Percentiles rank a stretch among this genome's conserved stretches.
phyloP scores from a whole-genome alignment of 2,888 invertebrate genomes.

The Dicyrtoma fusca region DNA sequence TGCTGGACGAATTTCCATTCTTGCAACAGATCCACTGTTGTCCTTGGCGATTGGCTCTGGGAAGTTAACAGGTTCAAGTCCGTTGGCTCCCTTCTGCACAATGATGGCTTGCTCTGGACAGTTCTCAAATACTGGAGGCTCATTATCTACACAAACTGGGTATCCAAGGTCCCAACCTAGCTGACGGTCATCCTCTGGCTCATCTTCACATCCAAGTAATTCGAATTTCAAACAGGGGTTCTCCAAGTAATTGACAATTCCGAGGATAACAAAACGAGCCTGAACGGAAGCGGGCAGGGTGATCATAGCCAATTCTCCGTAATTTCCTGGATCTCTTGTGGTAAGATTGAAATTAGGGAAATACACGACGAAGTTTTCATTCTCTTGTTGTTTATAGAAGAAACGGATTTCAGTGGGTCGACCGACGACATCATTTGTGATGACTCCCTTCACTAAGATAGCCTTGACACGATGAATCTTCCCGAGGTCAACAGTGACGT shows the following conservation, averaged over 20 bases:
- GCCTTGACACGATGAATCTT: slow-evolving; percentile 90
- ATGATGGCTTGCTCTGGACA: slow-evolving; percentile 91
- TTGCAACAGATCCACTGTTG: slow-evolving; percentile 91
- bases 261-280: slow-evolving; percentile 90
- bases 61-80: slow-evolving; percentile 87
- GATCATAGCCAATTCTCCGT: slow-evolving; percentile 95
- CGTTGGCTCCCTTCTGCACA: slow-evolving; percentile 84
- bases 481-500: slow-evolving; percentile 92
- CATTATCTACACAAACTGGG: slow-evolving; percentile 93
- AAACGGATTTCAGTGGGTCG: slow-evolving; percentile 94
- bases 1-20: slow-evolving; percentile 88
- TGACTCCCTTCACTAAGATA: slow-evolving; percentile 89
- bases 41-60: slow-evolving; percentile 93
- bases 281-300: slow-evolving; percentile 90
- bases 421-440: slow-evolving; percentile 92
- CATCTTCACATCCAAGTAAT: slow-evolving; percentile 88
- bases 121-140: slow-evolving; percentile 94
- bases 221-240: slow-evolving; percentile 96
- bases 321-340: slow-evolving; percentile 94
- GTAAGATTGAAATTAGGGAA: slow-evolving; percentile 95
- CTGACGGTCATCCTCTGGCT: slow-evolving; percentile 78
- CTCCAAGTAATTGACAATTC: slow-evolving; percentile 95
- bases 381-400: slow-evolving; percentile 93
- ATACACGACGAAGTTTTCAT: slow-evolving; percentile 93
- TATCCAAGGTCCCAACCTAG: slow-evolving; percentile 91